phyloP scores from a whole-genome alignment of 2,797 vertebrate genomes.

The Hypotaenidia philippensis region DNA sequence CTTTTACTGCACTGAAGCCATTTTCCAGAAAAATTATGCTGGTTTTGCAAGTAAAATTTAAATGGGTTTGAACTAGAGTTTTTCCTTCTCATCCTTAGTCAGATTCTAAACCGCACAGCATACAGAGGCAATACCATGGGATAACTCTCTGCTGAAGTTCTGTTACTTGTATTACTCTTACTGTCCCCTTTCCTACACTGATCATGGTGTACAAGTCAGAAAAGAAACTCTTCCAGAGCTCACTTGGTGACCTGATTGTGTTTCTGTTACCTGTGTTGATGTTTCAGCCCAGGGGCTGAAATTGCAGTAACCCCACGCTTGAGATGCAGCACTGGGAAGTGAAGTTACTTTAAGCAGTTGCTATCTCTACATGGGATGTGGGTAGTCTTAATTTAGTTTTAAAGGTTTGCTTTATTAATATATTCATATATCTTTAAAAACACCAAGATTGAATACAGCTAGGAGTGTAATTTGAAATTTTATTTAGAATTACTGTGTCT shows the following conservation, averaged over 20 bases:
- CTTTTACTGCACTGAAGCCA: neutral
- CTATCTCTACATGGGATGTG: neutral
- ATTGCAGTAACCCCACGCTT: neutral
- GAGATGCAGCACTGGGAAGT: neutral
- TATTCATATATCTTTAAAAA: neutral
- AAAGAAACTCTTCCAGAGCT: neutral
- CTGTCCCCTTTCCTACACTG: neutral
- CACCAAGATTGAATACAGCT: rapidly evolving
- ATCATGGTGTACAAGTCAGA: neutral
- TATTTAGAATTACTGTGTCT: neutral
- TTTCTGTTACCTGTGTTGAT: neutral
- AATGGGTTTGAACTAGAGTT: neutral
- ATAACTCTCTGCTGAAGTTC: neutral
- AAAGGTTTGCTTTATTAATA: neutral
- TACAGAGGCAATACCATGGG: neutral
- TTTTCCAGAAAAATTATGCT: neutral
- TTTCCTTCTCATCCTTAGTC: neutral
- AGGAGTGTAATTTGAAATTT: neutral
- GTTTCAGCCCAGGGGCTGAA: neutral
- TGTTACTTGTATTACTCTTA: neutral
- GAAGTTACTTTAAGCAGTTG: neutral
- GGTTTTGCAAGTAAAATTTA: neutral
- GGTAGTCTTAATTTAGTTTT: neutral
- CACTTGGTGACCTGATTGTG: neutral
- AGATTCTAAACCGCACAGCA: neutral